These are phyloP conservation scores for Drosophila planitibia DNA, from an alignment of 2,888 invertebrate species.

Conservation along the genomic window DNA sequence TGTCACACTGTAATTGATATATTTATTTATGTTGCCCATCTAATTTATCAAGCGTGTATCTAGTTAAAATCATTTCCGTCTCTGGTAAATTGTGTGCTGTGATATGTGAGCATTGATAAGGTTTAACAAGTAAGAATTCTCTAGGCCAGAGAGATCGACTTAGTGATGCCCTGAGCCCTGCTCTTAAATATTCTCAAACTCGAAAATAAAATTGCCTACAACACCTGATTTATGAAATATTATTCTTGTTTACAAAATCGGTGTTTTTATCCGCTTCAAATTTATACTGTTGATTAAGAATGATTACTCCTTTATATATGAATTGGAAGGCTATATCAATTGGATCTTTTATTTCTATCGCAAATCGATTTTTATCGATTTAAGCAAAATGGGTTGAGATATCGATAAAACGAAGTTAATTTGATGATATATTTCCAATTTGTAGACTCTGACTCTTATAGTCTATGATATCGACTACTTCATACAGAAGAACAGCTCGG, in stretches of 20 bases:
- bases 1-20: slow-evolving; percentile 32
- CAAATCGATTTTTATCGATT: neutral
- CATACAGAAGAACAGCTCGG: neutral
- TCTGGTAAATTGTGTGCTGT: neutral
- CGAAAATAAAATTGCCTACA: neutral
- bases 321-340: neutral
- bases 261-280: neutral
- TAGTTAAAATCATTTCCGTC: slow-evolving; percentile 17
- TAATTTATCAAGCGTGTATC: slow-evolving; percentile 27
- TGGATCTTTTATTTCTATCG: neutral
- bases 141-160: neutral
- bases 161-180: neutral
- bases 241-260: neutral
- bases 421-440: neutral
- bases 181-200: neutral
- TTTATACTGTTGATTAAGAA: neutral
- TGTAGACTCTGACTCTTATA: neutral
- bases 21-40: slow-evolving; percentile 51
- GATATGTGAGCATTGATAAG: neutral
- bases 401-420: neutral
- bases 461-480: neutral
- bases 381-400: no score
- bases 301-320: neutral
- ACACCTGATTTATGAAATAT: neutral
- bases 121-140: neutral